phyloP scores from a whole-genome alignment of 2,888 invertebrate species.

The Catocala fraxini region DNA sequence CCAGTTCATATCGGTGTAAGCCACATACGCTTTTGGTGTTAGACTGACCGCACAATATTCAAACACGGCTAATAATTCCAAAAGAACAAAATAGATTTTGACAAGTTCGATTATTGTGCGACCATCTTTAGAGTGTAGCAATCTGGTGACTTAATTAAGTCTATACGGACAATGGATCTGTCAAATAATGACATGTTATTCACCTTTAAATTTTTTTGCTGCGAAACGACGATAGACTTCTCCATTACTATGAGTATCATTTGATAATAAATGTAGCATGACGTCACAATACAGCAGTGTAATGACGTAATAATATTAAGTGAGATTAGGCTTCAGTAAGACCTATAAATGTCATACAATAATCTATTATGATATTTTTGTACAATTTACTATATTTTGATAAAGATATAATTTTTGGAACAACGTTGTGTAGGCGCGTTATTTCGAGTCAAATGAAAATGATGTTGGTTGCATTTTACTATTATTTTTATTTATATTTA shows the following conservation, averaged over 20 bases:
- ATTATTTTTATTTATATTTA: slow-evolving; percentile 72
- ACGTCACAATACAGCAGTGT: slow-evolving; percentile 6
- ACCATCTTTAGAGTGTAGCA: background rate
- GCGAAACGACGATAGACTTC: background rate
- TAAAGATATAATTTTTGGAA: slow-evolving; percentile 35
- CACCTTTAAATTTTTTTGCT: background rate
- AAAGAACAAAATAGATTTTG: no score
- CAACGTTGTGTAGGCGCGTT: slow-evolving; percentile 14
- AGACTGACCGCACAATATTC: no score
- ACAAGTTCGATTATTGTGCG: background rate
- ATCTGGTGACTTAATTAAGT: background rate
- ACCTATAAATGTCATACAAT: slow-evolving; percentile 30
- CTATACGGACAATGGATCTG: background rate
- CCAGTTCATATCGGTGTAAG: no score
- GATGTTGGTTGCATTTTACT: slow-evolving; percentile 75
- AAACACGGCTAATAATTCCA: no score
- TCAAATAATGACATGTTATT: background rate
- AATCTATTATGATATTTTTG: slow-evolving; percentile 39
- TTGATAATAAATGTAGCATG: background rate
- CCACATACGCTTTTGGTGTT: no score
- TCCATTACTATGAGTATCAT: background rate
- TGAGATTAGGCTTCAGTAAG: slow-evolving; percentile 22
- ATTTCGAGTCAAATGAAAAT: slow-evolving; percentile 47
- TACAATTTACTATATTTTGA: slow-evolving; percentile 23
- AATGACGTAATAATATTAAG: slow-evolving; percentile 7